Evolutionary conservation across 2,113 vertebrate genomes (phyloP), one percentile per base, ranked within the genome.

Genomic region (Oenanthe melanoleuca): DNA sequence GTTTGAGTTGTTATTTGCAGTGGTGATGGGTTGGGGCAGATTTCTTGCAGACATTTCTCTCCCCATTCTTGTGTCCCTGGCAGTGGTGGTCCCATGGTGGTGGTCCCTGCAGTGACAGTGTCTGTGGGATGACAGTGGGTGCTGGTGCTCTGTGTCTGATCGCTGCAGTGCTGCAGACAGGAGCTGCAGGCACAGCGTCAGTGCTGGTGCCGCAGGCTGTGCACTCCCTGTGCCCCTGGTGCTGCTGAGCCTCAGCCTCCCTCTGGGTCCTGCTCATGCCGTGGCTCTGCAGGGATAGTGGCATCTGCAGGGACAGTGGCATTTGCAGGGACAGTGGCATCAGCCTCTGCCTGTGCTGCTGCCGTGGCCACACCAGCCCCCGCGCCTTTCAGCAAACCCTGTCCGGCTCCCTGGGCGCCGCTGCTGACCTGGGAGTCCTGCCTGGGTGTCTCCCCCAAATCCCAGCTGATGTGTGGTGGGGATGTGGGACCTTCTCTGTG

Each of bases 181-280:
- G 31, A 34, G 37, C 0, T 0, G 22, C 38, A 4, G 69, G 33
- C 4, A 2, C 80, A 64, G 77, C 7, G 0, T 11, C 18, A 1
- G 40, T 0, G 53, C n/a, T 0, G 8, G 14, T 77, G 91, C 88
- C 0, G 11, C 79, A 67, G 47, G 65, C 42, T 2, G 19, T 6
- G 57, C 71, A 34, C 53, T 44, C 24, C 20, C 3, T 42, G 10
- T 52, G 66, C 47, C 72, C 0, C 2, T 0, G 0, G 1, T 26
- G 12, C 50, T 86, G 70, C 18, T 1, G 31, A 59, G 91, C 60
- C 65, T 24, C 47, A 2, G 77, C 55, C 60, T 34, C 79, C 40
- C 4, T 0, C 55, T 0, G 2, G 13, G 45, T 0, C 2, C 95
- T 89, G 53, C 55, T 18, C 1, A 0, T 8, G 22, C 23, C 0